Percentiles rank a stretch among this genome's conserved stretches.
These are phyloP conservation scores for Cottus gobio DNA, from an alignment of 2,113 vertebrate species.

Conservation along the genomic window DNA sequence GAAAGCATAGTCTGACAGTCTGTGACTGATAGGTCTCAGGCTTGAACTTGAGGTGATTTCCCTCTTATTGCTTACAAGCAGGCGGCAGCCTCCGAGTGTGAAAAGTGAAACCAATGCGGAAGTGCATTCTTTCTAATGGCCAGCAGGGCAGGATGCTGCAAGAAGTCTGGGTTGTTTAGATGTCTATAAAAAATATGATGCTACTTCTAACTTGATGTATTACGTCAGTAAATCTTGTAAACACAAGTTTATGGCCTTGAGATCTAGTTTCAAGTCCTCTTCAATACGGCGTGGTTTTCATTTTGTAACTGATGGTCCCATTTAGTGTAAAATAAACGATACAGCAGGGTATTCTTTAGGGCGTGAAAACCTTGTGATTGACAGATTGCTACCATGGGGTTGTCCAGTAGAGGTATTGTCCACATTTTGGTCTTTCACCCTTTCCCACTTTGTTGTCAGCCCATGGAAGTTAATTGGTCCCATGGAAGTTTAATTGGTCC, in stretches of 20 bases:
- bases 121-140: background rate
- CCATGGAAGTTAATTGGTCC: background rate
- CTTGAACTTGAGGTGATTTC: conserved; percentile 30
- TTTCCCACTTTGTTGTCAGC: background rate
- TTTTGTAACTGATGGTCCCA: background rate
- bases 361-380: background rate
- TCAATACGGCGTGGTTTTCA: background rate
- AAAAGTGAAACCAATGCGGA: background rate
- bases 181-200: background rate
- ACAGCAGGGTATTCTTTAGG: no score
- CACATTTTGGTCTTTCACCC: background rate
- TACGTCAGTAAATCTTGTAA: background rate
- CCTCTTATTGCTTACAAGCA: conserved; percentile 8
- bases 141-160: background rate
- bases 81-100: background rate
- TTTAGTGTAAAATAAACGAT: background rate
- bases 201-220: background rate
- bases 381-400: no score
- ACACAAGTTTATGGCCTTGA: background rate
- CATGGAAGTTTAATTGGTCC: no score
- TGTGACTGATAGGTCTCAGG: conserved; percentile 50
- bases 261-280: background rate
- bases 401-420: background rate
- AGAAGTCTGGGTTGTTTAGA: background rate
- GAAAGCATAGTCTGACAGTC: conserved; percentile 42